Percentiles rank a stretch among this genome's conserved stretches.
These are phyloP conservation scores for Rhinogobius similis DNA, from an alignment of 2,113 vertebrate genomes.

Conservation along the genomic window DNA sequence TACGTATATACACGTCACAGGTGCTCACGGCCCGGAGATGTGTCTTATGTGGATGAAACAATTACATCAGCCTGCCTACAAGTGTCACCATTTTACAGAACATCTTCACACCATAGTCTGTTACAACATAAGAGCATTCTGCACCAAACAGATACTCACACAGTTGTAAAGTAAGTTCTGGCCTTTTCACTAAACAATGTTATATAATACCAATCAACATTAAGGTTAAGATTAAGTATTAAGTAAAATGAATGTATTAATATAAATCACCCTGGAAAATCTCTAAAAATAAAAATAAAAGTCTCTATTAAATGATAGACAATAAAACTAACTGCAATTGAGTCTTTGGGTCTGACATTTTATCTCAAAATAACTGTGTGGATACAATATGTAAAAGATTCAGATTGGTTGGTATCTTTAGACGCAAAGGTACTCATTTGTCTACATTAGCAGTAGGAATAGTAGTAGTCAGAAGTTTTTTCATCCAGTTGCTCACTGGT, in stretches of 20 bases:
- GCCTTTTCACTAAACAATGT: too few species aligned
- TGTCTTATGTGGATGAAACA: not conserved
- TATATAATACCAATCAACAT: not conserved
- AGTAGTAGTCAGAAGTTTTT: too few species aligned
- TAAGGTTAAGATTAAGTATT: not conserved
- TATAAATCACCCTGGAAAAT: not conserved
- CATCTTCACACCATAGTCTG: not conserved
- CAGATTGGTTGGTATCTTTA: not conserved
- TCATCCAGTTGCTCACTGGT: too few species aligned
- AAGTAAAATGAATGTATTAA: not conserved
- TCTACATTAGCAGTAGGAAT: too few species aligned
- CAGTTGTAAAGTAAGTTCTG: too few species aligned
- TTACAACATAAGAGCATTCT: not conserved
- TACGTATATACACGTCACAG: not conserved
- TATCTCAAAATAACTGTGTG: too few species aligned
- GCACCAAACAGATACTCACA: not conserved
- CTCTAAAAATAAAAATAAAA: too few species aligned
- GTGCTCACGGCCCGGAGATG: not conserved
- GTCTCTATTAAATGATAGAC: not conserved
- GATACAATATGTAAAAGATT: too few species aligned
- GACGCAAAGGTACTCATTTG: not conserved
- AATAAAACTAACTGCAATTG: too few species aligned
- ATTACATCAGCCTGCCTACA: not conserved
- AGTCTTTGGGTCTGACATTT: too few species aligned
- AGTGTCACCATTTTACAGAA: not conserved